Conservation (phyloP, 2,888 invertebrate species). For the Neoscelio sp. region DNA sequence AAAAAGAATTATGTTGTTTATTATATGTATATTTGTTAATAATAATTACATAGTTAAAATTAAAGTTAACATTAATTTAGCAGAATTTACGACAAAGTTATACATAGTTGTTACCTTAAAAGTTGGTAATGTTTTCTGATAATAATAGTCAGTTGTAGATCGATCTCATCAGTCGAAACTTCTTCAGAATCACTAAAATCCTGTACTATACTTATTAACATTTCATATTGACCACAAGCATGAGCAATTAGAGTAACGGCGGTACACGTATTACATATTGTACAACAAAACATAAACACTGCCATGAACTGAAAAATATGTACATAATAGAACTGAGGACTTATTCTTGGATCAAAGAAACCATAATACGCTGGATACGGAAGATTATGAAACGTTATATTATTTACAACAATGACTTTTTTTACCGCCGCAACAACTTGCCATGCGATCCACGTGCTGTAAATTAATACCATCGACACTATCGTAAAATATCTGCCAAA, state of each 20-base stretch:
- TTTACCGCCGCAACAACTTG: background rate
- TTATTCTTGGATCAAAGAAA: conserved; percentile 1
- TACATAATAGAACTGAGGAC: conserved; percentile 20
- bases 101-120: conserved; percentile 24
- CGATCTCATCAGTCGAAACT: background rate
- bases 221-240: conserved; percentile 19
- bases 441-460: conserved; percentile 2
- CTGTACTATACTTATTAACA: conserved; percentile 1
- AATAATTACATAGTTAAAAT: too few relatives aligned
- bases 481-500: conserved; percentile 5
- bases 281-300: background rate
- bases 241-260: conserved; percentile 14
- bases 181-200: background rate
- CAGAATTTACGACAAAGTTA: too few relatives aligned
- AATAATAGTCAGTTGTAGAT: background rate
- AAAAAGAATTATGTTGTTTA: too few relatives aligned
- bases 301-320: conserved; percentile 1
- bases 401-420: background rate
- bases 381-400: background rate
- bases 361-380: background rate
- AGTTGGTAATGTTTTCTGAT: conserved; percentile 27
- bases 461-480: background rate
- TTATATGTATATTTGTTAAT: too few relatives aligned
- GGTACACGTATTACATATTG: conserved; percentile 16
- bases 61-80: too few relatives aligned